Evolutionary conservation across 2,888 invertebrate genomes (phyloP).

Genomic region (Drosophila multiciliata): DNA sequence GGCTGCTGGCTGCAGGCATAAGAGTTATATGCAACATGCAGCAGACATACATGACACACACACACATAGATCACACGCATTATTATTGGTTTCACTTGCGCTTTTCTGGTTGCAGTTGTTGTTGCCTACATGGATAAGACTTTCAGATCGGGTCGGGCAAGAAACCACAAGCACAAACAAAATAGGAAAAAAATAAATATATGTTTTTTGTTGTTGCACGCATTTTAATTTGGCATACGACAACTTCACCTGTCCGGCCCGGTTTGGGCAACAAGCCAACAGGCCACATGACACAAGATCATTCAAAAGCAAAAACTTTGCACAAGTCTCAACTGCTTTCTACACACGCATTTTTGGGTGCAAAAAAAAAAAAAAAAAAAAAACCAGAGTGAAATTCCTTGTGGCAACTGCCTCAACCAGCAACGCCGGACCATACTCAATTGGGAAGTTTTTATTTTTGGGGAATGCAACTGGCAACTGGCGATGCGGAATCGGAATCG

Average conservation of each 20-base stretch:
- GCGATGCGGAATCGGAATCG: constrained; percentile 49
- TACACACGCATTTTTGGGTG: constrained; percentile 32
- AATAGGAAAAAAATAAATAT: background rate
- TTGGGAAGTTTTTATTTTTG: constrained; percentile 33
- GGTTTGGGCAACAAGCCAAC: constrained; percentile 32
- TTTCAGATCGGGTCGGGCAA: constrained; percentile 44
- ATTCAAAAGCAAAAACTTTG: constrained; percentile 26
- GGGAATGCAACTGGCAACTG: constrained; percentile 14
- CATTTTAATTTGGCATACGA: constrained; percentile 36
- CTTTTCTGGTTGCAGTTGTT: constrained; percentile 44
- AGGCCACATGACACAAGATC: constrained; percentile 30
- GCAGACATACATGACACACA: background rate
- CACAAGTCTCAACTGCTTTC: constrained; percentile 44
- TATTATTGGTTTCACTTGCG: constrained; percentile 60
- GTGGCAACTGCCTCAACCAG: constrained; percentile 22
- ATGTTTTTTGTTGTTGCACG: constrained; percentile 24
- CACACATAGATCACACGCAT: constrained; percentile 24
- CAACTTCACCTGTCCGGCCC: constrained; percentile 54
- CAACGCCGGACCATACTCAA: constrained; percentile 42
- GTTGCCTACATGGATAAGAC: constrained; percentile 45
- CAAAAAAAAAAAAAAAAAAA: constrained; percentile 3
- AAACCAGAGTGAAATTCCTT: constrained; percentile 65
- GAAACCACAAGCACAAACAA: constrained; percentile 21
- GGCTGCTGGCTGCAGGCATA: constrained; percentile 17
- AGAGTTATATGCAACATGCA: background rate